Evolutionary conservation across 2,888 invertebrate species (phyloP).

Genomic region (Onthophagus sagittarius): DNA sequence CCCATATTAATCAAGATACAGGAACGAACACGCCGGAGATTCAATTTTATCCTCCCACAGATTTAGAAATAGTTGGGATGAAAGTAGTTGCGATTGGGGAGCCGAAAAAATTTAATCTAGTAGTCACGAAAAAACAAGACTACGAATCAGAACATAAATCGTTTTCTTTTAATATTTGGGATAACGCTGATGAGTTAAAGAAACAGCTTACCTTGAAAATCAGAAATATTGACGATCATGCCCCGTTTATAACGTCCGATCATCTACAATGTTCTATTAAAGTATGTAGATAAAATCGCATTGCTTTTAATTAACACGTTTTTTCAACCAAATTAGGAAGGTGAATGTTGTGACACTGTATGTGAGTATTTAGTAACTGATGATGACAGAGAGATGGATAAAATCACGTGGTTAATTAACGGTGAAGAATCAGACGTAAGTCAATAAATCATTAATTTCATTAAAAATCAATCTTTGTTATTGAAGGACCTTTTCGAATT

Average conservation of each 20-base stretch:
- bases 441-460: background rate
- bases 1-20: too few relatives aligned
- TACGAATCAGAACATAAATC: background rate
- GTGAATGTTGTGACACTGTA: background rate
- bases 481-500: constrained; percentile 7
- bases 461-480: too few relatives aligned
- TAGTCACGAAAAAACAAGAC: background rate
- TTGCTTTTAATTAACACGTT: background rate
- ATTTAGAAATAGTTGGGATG: background rate
- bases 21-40: too few relatives aligned
- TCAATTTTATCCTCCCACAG: too few relatives aligned
- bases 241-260: constrained; percentile 1
- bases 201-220: background rate
- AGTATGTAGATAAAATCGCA: too few relatives aligned
- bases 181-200: background rate
- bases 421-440: background rate
- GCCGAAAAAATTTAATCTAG: background rate
- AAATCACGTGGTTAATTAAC: background rate
- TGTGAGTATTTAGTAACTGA: background rate
- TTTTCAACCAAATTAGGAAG: background rate
- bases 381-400: background rate
- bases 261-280: constrained; percentile 12
- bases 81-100: background rate
- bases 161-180: too few relatives aligned
- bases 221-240: constrained; percentile 21